Evolutionary conservation across 2,797 vertebrate species (phyloP).

Genomic region (Chaetodon trifasciatus): DNA sequence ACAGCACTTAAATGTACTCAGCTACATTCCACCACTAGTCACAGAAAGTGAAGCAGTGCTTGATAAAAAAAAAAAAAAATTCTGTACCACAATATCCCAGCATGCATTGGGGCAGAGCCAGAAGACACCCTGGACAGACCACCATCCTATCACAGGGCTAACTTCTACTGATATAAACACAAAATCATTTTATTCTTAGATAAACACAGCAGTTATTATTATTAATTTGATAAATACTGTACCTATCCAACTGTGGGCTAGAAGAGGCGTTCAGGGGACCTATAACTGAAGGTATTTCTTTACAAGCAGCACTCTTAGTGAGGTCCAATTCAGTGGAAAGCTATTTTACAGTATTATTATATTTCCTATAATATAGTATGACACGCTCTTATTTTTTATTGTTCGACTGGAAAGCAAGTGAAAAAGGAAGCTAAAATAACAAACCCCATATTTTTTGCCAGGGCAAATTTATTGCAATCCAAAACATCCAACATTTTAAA

Average conservation of each 20-base stretch:
- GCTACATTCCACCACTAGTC: not conserved
- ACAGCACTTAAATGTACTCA: not conserved
- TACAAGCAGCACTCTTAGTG: constrained; percentile 54
- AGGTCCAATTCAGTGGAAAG: constrained; percentile 64
- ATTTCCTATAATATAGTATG: constrained; percentile 80
- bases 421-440: constrained; percentile 82
- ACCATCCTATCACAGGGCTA: not conserved
- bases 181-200: constrained; percentile 25
- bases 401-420: constrained; percentile 74
- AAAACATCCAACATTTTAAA: constrained; percentile 72
- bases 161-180: constrained; percentile 21
- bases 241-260: constrained; percentile 37
- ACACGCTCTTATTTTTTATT: constrained; percentile 76
- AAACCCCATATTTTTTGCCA: constrained; percentile 70
- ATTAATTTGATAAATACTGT: constrained; percentile 54
- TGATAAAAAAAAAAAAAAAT: not conserved
- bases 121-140: not conserved
- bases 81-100: not conserved
- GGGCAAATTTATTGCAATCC: constrained; percentile 77
- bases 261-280: constrained; percentile 46
- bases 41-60: constrained; percentile 12
- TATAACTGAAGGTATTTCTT: constrained; percentile 62
- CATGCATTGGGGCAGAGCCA: not conserved
- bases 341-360: constrained; percentile 75
- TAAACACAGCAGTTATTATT: constrained; percentile 43